Conservation (phyloP, 1,140 invertebrate genomes). For the Tribolium castaneum region DNA sequence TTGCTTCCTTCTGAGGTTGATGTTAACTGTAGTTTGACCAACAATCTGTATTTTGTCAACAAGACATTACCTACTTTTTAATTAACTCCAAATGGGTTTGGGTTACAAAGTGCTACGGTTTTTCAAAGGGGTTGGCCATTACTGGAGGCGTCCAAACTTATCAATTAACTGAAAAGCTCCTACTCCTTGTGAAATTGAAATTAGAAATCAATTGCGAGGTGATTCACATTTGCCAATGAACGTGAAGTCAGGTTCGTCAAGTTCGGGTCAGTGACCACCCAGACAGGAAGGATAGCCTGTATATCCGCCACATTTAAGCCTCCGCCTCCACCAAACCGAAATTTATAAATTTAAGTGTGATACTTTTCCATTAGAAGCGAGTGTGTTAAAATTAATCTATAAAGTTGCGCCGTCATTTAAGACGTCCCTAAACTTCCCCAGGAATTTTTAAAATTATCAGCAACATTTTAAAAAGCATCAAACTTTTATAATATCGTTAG, state of each 20-base stretch:
- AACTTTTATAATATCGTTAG: slow-evolving; percentile 42
- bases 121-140: not conserved
- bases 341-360: not conserved
- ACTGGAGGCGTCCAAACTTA: not conserved
- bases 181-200: not conserved
- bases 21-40: too few relatives aligned
- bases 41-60: too few relatives aligned
- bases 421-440: not conserved
- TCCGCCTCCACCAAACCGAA: not conserved
- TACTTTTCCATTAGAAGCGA: not conserved
- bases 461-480: slow-evolving; percentile 20
- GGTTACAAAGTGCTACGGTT: not conserved
- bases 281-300: slow-evolving; percentile 7
- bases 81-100: not conserved
- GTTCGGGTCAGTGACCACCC: slow-evolving; percentile 23
- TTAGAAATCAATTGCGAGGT: not conserved
- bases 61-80: too few relatives aligned
- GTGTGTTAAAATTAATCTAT: not conserved
- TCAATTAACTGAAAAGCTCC: not conserved
- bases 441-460: slow-evolving; percentile 9
- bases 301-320: not conserved
- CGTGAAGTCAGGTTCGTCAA: slow-evolving; percentile 13
- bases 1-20: too few relatives aligned
- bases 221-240: not conserved
- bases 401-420: not conserved